Conservation (phyloP, 1,140 invertebrate species). For the Hormaphis cornu region DNA sequence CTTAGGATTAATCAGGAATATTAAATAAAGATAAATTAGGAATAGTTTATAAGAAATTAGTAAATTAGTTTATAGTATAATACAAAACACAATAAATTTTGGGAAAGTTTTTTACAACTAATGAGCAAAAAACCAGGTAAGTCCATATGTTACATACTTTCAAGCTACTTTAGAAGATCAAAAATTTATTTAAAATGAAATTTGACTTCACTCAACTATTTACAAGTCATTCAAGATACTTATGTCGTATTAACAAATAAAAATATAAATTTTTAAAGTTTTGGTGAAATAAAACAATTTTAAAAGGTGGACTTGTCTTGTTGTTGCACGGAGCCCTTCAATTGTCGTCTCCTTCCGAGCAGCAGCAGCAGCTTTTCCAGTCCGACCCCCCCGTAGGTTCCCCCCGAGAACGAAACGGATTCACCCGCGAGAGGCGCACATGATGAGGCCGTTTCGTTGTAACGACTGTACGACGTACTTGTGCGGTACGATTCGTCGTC, state of each 20-base stretch:
- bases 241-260: background rate
- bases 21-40: no score
- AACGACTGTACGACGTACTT: no score
- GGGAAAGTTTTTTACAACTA: background rate
- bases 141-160: background rate
- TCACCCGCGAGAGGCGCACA: no score
- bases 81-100: background rate
- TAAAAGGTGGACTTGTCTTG: conserved; percentile 10
- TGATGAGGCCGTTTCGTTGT: no score
- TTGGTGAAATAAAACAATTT: background rate
- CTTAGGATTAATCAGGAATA: background rate
- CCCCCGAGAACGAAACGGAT: no score
- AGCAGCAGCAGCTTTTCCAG: no score
- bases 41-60: background rate
- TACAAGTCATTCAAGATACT: background rate
- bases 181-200: background rate
- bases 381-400: no score
- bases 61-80: background rate
- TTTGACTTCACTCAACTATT: background rate
- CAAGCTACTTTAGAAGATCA: no score
- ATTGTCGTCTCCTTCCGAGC: no score
- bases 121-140: background rate
- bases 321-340: conserved; percentile 2
- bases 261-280: conserved; percentile 3
- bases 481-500: no score